These are phyloP conservation scores for Trissoscelio sp. DNA, from an alignment of 2,888 invertebrate species.

Conservation along the genomic window DNA sequence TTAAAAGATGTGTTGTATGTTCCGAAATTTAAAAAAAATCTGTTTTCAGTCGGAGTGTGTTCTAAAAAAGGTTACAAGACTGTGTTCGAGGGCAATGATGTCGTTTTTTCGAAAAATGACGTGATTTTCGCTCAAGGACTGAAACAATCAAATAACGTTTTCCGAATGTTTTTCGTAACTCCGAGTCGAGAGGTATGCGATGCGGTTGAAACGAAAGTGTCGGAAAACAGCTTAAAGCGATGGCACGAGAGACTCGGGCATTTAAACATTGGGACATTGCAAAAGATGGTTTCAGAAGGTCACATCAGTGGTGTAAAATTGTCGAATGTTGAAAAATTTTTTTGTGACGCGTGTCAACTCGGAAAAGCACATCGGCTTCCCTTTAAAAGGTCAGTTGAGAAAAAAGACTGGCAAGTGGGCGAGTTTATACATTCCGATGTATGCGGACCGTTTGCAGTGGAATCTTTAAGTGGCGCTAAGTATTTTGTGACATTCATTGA, in stretches of 20 bases:
- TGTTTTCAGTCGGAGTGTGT: constrained; percentile 36
- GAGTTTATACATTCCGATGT: constrained; percentile 26
- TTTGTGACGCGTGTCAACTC: constrained; percentile 19
- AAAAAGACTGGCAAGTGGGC: constrained; percentile 3
- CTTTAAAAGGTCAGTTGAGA: neutral
- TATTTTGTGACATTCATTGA: constrained; percentile 18
- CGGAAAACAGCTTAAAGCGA: too few species aligned
- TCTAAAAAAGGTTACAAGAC: constrained; percentile 2
- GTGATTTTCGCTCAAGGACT: too few species aligned
- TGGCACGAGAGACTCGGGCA: constrained; percentile 70
- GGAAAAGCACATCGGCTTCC: constrained; percentile 10
- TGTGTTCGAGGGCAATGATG: too few species aligned
- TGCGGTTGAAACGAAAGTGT: too few species aligned
- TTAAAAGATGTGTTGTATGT: constrained; percentile 8
- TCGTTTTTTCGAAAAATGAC: too few species aligned
- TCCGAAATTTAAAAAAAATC: neutral
- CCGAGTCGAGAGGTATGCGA: too few species aligned
- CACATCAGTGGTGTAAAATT: constrained; percentile 59
- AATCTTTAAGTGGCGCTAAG: neutral
- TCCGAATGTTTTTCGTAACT: too few species aligned
- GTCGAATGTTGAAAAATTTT: constrained; percentile 24
- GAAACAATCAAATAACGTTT: too few species aligned
- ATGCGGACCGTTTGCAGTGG: constrained; percentile 1
- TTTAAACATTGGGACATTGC: constrained; percentile 44
- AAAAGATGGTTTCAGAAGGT: too few species aligned